phyloP scores from a whole-genome alignment of 2,113 vertebrate species.

The Hoplias malabaricus region DNA sequence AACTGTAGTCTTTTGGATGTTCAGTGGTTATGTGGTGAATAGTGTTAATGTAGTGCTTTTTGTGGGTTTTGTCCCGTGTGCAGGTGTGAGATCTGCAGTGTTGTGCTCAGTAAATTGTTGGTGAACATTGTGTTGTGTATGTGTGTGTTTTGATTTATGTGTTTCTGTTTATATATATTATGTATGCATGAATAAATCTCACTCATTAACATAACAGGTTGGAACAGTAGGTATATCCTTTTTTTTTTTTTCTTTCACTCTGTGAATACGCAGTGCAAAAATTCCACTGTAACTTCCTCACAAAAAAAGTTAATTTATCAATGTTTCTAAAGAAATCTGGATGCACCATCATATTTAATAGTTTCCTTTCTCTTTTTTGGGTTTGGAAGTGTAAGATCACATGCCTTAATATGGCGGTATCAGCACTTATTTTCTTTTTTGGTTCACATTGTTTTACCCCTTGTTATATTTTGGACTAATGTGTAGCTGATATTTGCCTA shows the following conservation, averaged over 20 bases:
- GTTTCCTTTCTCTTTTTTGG: constrained; percentile 14
- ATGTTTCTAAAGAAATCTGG: not conserved
- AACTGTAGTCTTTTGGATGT: constrained; percentile 51
- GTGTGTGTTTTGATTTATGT: constrained; percentile 8
- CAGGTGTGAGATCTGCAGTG: constrained; percentile 17
- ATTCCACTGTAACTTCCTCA: not conserved
- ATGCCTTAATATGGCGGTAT: not conserved
- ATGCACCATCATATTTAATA: not conserved
- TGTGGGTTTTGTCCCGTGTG: constrained; percentile 43
- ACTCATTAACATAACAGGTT: constrained; percentile 24
- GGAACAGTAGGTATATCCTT: constrained; percentile 13
- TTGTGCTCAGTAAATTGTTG: constrained; percentile 36
- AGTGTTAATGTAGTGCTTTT: constrained; percentile 23
- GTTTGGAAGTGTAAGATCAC: not conserved
- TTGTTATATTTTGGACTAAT: constrained; percentile 36
- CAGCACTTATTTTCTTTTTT: constrained; percentile 32
- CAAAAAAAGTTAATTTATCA: constrained; percentile 11
- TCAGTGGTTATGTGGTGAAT: constrained; percentile 39
- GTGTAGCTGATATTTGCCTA: constrained; percentile 58
- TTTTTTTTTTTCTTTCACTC: constrained; percentile 20
- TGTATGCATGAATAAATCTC: not conserved
- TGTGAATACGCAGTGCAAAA: not conserved
- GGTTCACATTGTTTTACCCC: constrained; percentile 54
- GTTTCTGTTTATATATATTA: not conserved
- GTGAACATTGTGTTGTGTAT: constrained; percentile 17